Conservation (phyloP, 2,797 vertebrate species). For the Labeo calbasu region DNA sequence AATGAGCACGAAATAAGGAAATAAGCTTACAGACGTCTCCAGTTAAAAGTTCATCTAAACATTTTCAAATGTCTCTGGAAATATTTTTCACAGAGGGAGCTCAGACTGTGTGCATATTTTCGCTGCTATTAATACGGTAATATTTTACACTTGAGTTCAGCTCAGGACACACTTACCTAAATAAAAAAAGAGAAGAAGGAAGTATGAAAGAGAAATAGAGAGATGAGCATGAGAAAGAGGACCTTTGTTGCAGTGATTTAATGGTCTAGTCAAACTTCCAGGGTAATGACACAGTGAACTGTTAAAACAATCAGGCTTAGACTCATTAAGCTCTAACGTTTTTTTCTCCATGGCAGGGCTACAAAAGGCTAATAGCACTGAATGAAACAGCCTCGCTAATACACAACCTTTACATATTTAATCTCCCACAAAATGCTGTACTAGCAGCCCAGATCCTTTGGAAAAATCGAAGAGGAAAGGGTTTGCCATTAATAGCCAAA, state of each 20-base stretch:
- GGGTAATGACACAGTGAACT: slow-evolving; percentile 65
- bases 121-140: slow-evolving; percentile 70
- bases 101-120: slow-evolving; percentile 68
- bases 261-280: slow-evolving; percentile 52
- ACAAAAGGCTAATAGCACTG: slow-evolving; percentile 60
- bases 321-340: slow-evolving; percentile 63
- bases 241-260: slow-evolving; percentile 67
- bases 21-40: slow-evolving; percentile 17
- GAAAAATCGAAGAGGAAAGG: slow-evolving; percentile 62
- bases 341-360: slow-evolving; percentile 48
- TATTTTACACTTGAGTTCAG: slow-evolving; percentile 66
- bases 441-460: slow-evolving; percentile 66
- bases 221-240: slow-evolving; percentile 55
- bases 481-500: slow-evolving; percentile 72
- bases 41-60: slow-evolving; percentile 48
- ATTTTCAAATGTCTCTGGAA: slow-evolving; percentile 68
- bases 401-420: slow-evolving; percentile 59
- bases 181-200: slow-evolving; percentile 51
- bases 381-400: slow-evolving; percentile 63
- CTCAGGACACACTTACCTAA: slow-evolving; percentile 69
- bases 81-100: slow-evolving; percentile 65
- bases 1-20: slow-evolving; percentile 19
- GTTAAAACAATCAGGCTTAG: slow-evolving; percentile 69
- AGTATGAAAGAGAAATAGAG: slow-evolving; percentile 19
- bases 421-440: slow-evolving; percentile 65